Conservation (phyloP, 2,797 vertebrate genomes). For the Brotula barbata region DNA sequence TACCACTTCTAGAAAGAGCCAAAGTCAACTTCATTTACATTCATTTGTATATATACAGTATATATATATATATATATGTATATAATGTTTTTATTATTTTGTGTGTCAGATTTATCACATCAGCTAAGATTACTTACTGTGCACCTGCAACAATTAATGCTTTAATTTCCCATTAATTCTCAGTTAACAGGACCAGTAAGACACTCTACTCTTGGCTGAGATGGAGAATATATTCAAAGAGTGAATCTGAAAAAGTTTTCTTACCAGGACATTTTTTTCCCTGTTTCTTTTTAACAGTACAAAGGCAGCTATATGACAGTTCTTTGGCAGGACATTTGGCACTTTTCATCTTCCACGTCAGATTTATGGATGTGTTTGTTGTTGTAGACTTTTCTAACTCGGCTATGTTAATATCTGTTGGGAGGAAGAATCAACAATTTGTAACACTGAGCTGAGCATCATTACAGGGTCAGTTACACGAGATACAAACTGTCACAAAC, state of each 20-base stretch:
- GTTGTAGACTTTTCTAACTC: accelerated
- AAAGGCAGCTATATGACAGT: not conserved
- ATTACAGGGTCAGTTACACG: not conserved
- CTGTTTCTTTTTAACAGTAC: not conserved
- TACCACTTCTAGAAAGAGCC: no score
- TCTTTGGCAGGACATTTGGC: accelerated
- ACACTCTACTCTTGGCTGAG: not conserved
- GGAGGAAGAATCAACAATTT: conserved; percentile 29
- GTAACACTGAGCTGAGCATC: not conserved
- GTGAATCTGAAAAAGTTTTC: not conserved
- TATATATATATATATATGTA: no score
- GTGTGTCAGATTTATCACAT: no score
- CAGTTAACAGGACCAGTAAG: not conserved
- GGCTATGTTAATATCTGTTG: conserved; percentile 24
- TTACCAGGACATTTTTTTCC: no score
- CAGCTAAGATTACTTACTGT: no score
- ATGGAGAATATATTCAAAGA: not conserved
- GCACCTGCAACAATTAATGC: not conserved
- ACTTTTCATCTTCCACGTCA: not conserved
- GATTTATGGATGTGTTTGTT: not conserved
- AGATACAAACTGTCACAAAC: conserved; percentile 25
- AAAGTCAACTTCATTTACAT: no score
- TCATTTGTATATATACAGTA: no score
- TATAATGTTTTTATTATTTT: no score
- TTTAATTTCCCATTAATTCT: not conserved